Percentiles rank a stretch among this genome's conserved stretches.
Conservation (phyloP, 2,797 vertebrate species). For the Cossypha dichroa region DNA sequence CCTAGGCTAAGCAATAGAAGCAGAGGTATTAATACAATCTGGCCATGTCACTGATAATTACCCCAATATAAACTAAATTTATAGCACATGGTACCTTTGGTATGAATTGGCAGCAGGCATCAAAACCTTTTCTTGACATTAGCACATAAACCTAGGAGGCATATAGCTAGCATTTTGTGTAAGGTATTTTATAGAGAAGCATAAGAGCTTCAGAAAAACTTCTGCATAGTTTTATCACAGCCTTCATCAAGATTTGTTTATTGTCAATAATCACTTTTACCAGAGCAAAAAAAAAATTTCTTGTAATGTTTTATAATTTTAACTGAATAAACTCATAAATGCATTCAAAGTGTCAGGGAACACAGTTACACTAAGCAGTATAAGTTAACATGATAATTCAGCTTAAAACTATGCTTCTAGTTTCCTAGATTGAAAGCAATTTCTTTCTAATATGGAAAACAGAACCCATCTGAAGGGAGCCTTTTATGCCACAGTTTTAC, state of each 20-base stretch:
- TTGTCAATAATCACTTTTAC: conserved; percentile 6
- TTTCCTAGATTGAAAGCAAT: conserved; percentile 11
- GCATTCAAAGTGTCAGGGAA: background rate
- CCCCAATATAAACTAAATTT: conserved; percentile 75
- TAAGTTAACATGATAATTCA: conserved; percentile 15
- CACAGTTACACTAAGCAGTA: background rate
- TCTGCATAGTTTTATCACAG: background rate
- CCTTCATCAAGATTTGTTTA: conserved; percentile 11
- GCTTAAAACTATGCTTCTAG: conserved; percentile 12
- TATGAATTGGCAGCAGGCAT: conserved; percentile 47
- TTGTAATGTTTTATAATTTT: conserved; percentile 30
- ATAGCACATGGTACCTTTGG: conserved; percentile 58
- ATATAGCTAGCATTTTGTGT: background rate
- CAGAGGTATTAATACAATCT: conserved; percentile 70
- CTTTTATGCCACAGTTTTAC: conserved; percentile 38
- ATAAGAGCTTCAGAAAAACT: background rate
- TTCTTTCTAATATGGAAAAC: conserved; percentile 29
- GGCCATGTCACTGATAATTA: conserved; percentile 73
- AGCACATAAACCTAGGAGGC: conserved; percentile 34
- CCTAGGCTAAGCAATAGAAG: conserved; percentile 45
- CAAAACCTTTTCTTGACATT: conserved; percentile 61
- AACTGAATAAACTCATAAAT: conserved; percentile 33
- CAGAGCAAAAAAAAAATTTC: background rate
- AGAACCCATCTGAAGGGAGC: conserved; percentile 37
- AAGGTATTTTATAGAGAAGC: background rate